These are phyloP conservation scores for Pseudomugil tenellus DNA, from an alignment of 2,797 vertebrate genomes.

Conservation along the genomic window DNA sequence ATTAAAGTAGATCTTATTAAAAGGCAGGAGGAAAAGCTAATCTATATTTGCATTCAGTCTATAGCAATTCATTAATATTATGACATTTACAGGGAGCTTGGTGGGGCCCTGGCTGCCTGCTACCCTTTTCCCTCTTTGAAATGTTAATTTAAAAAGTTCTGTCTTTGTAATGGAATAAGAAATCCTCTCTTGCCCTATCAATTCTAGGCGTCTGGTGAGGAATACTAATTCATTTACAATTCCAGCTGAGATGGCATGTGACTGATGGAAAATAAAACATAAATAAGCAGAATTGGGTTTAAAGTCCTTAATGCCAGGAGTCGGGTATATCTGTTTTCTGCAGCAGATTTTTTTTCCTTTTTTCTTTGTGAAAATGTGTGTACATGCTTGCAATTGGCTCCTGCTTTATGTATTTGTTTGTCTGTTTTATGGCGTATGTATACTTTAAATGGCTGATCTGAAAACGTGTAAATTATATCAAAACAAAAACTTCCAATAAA, in stretches of 20 bases:
- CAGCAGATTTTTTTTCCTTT: no score
- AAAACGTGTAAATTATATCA: slow-evolving; percentile 8
- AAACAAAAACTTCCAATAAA: not conserved
- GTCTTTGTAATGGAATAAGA: slow-evolving; percentile 99
- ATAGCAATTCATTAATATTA: slow-evolving; percentile 99
- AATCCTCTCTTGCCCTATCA: slow-evolving; percentile 99
- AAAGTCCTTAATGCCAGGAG: slow-evolving; percentile 80
- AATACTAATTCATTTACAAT: slow-evolving; percentile 92
- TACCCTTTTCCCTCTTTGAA: slow-evolving; percentile 99
- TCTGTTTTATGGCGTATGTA: slow-evolving; percentile 1
- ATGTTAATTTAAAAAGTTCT: slow-evolving; percentile 99
- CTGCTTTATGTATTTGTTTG: slow-evolving; percentile 9
- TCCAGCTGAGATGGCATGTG: slow-evolving; percentile 78
- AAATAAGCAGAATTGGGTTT: slow-evolving; percentile 77
- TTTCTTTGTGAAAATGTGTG: slow-evolving; percentile 26
- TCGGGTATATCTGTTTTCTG: slow-evolving; percentile 60
- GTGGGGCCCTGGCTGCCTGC: slow-evolving; percentile 91
- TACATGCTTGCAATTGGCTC: not conserved
- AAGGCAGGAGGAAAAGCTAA: slow-evolving; percentile 97
- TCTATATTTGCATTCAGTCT: slow-evolving; percentile 99
- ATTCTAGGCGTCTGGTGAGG: slow-evolving; percentile 91
- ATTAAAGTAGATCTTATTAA: slow-evolving; percentile 99
- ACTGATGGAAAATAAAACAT: slow-evolving; percentile 71
- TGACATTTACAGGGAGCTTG: slow-evolving; percentile 99
- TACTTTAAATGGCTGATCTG: slow-evolving; percentile 12